Percentiles rank a stretch among this genome's conserved stretches.
These are phyloP conservation scores for Plotosus lineatus DNA, from an alignment of 2,113 vertebrate species.

Conservation along the genomic window DNA sequence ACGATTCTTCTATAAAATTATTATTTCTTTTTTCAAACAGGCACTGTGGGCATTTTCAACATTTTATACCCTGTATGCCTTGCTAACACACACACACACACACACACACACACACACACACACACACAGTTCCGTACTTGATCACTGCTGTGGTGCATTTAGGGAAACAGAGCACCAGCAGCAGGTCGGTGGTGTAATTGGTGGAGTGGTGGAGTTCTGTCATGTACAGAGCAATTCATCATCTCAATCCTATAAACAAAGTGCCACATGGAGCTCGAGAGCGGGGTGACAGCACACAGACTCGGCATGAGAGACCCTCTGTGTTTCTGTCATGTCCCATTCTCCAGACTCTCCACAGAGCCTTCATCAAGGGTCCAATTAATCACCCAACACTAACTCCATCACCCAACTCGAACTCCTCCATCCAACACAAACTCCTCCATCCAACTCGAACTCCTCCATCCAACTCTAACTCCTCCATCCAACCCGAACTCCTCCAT, in stretches of 20 bases:
- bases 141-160: slow-evolving; percentile 58
- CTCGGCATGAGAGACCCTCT: slow-evolving; percentile 69
- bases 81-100: slow-evolving; percentile 38
- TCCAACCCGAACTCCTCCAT: not conserved
- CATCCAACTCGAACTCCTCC: not conserved
- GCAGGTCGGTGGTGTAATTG: slow-evolving; percentile 61
- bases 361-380: slow-evolving; percentile 32
- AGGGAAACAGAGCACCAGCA: slow-evolving; percentile 18
- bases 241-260: slow-evolving; percentile 68
- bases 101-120: not conserved
- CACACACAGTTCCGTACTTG: slow-evolving; percentile 40
- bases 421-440: slow-evolving; percentile 16
- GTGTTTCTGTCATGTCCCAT: slow-evolving; percentile 65
- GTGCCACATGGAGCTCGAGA: slow-evolving; percentile 57
- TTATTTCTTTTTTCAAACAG: slow-evolving; percentile 7
- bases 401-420: not conserved
- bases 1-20: not conserved
- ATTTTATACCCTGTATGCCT: slow-evolving; percentile 55
- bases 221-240: slow-evolving; percentile 76
- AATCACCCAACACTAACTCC: not conserved
- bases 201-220: slow-evolving; percentile 69
- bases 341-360: slow-evolving; percentile 64
- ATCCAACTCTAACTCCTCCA: not conserved
- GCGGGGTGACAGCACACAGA: slow-evolving; percentile 57
- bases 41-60: not conserved